A percentile compares a stretch with the other conserved stretches of the same genome.
Conservation (phyloP, 2,113 vertebrate genomes). For the Malurus elegans region DNA sequence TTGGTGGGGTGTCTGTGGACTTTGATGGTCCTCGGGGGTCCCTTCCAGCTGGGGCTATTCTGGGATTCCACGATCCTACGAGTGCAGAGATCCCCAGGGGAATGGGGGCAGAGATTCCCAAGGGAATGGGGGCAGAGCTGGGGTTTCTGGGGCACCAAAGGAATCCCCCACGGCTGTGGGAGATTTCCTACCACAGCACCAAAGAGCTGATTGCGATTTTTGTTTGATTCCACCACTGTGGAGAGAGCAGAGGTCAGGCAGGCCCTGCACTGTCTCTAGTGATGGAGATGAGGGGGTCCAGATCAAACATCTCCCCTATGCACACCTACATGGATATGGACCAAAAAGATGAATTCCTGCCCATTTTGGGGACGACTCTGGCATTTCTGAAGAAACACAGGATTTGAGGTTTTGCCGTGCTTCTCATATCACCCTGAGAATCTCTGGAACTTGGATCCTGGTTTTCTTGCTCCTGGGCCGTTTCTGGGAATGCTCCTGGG, state of each 20-base stretch:
- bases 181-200: rapidly evolving
- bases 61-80: rapidly evolving
- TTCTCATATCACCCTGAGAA: neutral
- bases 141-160: neutral
- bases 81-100: neutral
- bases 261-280: neutral
- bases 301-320: too few species aligned
- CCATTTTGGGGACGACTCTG: neutral
- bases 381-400: neutral
- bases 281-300: neutral
- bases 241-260: neutral
- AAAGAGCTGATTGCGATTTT: rapidly evolving
- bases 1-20: neutral
- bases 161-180: neutral
- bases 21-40: neutral
- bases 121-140: rapidly evolving
- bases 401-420: neutral
- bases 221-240: neutral
- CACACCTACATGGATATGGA: neutral
- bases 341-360: neutral
- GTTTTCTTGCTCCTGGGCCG: neutral
- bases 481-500: neutral
- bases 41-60: neutral
- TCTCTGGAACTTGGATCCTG: neutral
- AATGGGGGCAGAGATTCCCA: rapidly evolving